Percentiles rank a stretch among this genome's conserved stretches.
These are phyloP conservation scores for Sinonovacula constricta DNA, from an alignment of 1,140 invertebrate species.

Conservation along the genomic window DNA sequence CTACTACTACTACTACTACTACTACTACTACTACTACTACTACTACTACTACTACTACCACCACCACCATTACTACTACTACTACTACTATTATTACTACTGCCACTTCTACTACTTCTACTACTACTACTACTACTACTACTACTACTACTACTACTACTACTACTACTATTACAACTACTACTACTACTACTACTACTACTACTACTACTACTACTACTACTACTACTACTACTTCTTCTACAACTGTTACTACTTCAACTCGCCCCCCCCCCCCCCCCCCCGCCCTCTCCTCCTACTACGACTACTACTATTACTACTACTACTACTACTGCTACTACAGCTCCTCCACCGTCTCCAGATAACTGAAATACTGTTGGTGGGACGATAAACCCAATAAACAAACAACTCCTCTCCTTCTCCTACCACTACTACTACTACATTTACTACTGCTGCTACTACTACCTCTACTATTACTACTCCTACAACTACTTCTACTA, in stretches of 20 bases:
- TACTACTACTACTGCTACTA: neutral
- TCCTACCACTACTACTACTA: too few species aligned
- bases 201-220: constrained; percentile 4
- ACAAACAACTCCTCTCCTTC: too few species aligned
- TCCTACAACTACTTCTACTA: too few species aligned
- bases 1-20: constrained; percentile 4
- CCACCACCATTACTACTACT: constrained; percentile 3
- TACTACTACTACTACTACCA: constrained; percentile 4
- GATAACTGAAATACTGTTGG: too few species aligned
- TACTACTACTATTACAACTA: neutral
- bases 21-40: constrained; percentile 4
- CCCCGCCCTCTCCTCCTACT: too few species aligned
- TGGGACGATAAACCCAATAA: too few species aligned
- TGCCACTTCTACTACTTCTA: neutral
- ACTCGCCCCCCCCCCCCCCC: neutral
- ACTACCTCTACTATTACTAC: too few species aligned
- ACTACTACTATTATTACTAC: constrained; percentile 4
- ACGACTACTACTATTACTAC: too few species aligned
- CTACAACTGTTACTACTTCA: too few species aligned
- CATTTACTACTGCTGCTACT: too few species aligned
- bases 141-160: constrained; percentile 4
- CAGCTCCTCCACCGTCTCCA: neutral
- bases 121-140: constrained; percentile 4
- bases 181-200: constrained; percentile 1
- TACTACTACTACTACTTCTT: neutral